phyloP scores from a whole-genome alignment of 2,113 vertebrate genomes.

The Lagopus muta region DNA sequence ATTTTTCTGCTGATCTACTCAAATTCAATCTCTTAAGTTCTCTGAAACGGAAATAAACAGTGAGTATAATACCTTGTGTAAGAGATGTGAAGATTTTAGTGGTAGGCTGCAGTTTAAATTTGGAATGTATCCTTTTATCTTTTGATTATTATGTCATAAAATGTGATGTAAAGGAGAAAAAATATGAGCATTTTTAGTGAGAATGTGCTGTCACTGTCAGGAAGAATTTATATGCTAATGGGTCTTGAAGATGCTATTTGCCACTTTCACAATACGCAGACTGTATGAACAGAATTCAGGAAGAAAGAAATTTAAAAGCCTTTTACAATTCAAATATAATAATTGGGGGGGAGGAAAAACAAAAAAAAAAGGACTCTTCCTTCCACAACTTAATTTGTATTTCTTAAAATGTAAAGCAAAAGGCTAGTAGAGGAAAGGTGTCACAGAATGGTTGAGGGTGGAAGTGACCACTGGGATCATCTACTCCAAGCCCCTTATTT shows the following conservation, averaged over 20 bases:
- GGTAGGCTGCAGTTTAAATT: neutral
- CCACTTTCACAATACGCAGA: neutral
- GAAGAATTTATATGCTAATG: neutral
- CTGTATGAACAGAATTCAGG: neutral
- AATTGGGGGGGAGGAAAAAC: neutral
- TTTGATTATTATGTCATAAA: neutral
- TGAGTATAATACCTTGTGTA: neutral
- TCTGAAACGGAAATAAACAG: neutral
- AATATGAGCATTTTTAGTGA: neutral
- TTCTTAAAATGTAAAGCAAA: neutral
- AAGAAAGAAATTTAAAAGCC: neutral
- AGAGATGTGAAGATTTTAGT: neutral
- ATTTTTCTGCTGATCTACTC: neutral
- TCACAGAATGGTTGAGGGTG: too few relatives aligned
- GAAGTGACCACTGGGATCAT: too few relatives aligned
- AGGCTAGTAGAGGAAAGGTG: neutral
- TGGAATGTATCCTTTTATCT: neutral
- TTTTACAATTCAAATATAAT: neutral
- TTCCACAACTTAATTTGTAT: neutral
- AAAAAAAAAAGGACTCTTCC: neutral
- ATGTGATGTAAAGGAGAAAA: neutral
- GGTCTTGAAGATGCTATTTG: neutral
- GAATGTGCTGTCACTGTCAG: neutral
- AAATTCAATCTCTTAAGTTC: neutral
- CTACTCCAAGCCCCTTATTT: too few relatives aligned